Evolutionary conservation across 64 coral and sea anemone genomes (phyloP).

Genomic region (Pachyseris speciosa): DNA sequence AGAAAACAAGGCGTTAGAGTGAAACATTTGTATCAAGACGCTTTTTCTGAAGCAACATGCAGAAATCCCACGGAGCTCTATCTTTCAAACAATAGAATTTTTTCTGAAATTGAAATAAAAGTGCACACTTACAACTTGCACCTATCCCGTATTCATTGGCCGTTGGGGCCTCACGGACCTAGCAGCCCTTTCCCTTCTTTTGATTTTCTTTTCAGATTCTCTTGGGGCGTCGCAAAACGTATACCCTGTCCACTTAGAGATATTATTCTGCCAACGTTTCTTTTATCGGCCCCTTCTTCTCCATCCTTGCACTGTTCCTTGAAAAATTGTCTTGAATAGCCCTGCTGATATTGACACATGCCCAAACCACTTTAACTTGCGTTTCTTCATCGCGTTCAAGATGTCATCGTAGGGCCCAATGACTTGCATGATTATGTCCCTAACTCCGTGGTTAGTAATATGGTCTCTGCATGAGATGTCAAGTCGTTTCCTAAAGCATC

Average conservation of each 20-base stretch:
- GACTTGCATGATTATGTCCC: background rate
- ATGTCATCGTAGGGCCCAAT: constrained; percentile 14
- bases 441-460: background rate
- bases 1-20: too few species aligned
- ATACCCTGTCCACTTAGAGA: background rate
- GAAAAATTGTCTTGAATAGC: constrained; percentile 4
- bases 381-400: background rate
- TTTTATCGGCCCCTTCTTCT: constrained; percentile 11
- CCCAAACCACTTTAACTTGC: constrained; percentile 16
- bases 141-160: too few species aligned
- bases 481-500: background rate
- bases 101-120: too few species aligned
- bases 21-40: too few species aligned
- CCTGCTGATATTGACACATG: background rate
- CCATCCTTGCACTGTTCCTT: constrained; percentile 16
- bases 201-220: too few species aligned
- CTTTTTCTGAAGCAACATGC: too few species aligned
- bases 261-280: background rate
- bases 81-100: too few species aligned
- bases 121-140: too few species aligned
- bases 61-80: too few species aligned
- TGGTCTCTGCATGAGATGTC: background rate
- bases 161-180: too few species aligned
- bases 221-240: background rate
- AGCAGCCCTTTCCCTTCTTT: too few species aligned